Conservation (phyloP, 2,888 invertebrate genomes). For the Chrysodeixis includens region DNA sequence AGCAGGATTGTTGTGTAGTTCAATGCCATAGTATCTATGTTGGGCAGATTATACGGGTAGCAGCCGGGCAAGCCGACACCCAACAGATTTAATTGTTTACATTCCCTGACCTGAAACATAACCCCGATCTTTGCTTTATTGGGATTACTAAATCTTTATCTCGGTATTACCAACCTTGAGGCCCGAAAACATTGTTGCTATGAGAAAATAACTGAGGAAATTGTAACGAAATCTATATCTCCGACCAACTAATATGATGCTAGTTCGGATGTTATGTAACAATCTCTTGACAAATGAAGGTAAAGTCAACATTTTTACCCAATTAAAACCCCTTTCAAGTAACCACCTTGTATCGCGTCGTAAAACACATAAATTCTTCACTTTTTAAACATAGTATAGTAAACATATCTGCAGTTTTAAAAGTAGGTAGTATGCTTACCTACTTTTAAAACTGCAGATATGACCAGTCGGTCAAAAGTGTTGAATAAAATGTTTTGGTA, state of each 20-base stretch:
- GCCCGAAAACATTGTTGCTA: constrained; percentile 24
- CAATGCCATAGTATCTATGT: constrained; percentile 34
- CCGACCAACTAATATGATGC: not conserved
- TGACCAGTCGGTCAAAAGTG: too few relatives aligned
- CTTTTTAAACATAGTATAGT: too few relatives aligned
- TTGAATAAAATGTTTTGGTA: constrained; percentile 10
- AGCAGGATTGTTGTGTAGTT: constrained; percentile 28
- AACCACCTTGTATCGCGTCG: too few relatives aligned
- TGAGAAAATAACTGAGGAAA: constrained; percentile 11
- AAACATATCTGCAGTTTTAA: too few relatives aligned
- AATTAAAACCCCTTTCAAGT: not conserved
- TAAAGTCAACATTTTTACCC: not conserved
- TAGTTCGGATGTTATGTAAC: not conserved
- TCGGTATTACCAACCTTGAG: constrained; percentile 30
- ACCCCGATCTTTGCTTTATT: constrained; percentile 53
- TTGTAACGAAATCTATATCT: not conserved
- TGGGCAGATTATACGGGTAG: constrained; percentile 52
- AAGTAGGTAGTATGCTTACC: too few relatives aligned
- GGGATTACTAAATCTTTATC: constrained; percentile 47
- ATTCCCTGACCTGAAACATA: constrained; percentile 57
- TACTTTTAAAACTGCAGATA: too few relatives aligned
- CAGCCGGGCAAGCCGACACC: constrained; percentile 45
- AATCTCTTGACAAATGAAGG: not conserved
- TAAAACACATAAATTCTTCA: too few relatives aligned
- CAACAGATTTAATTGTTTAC: constrained; percentile 60